Evolutionary conservation across 2,888 invertebrate species (phyloP), one percentile per base, ranked within the genome.

Genomic region (Gari tellinella): DNA sequence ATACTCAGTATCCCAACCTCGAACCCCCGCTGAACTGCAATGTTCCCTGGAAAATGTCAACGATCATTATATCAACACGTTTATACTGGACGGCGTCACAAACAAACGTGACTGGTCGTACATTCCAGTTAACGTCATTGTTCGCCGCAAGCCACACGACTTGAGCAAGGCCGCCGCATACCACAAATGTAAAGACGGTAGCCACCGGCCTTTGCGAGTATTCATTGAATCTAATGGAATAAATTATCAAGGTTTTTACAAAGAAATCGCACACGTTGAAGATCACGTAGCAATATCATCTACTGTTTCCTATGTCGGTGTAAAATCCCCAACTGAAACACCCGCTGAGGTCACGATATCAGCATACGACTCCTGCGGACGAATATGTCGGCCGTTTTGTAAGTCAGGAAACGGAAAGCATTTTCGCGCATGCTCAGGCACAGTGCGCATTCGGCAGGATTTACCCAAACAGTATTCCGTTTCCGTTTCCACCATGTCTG

Each of bases 321-420:
- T 85, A 4, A 72, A 63, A 43, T 67, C 67, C 19, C 85, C 85
- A 0, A 60, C 55, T 17, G 46, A 64, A 21, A 58, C 52, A 0
- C 46, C 45, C 1, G 61, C 80, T 4, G 80, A 81, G 17, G 67
- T 77, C 14, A 52, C 83, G 2, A 41, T 85, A 17, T 69, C 83
- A 0, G 83, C 82, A 0, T 83, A 80, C 26, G 85, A 85, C 55
- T 80, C 81, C 0, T 85, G 85, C 55, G 85, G 85, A n/a, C 43
- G 85, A 31, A 57, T 73, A 41, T 85, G 85, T 55, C 57, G 67
- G 40, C 57, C 79, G 10, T 83, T 65, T 31, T 85, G 83, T 49
- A 53, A 58, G 23, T 53, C 53, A n/a, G 45, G 43, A 23, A 46
- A 17, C 4, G 26, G 40, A 2, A 62, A 52, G n/a, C 49, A 38